These are phyloP conservation scores for Argyresthia goedartella DNA, from an alignment of 2,888 invertebrate genomes.

Conservation along the genomic window DNA sequence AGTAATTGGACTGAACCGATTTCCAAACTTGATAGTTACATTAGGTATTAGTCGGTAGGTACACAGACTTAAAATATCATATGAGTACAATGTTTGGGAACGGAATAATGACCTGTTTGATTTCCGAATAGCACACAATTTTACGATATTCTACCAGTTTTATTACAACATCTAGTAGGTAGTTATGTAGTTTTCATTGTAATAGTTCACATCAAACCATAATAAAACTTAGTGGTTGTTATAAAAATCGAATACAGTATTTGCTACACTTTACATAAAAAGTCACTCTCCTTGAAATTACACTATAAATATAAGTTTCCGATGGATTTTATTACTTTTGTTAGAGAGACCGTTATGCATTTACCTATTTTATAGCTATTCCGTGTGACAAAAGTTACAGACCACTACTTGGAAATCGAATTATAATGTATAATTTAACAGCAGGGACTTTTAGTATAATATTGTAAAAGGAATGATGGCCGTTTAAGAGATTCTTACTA, in stretches of 20 bases:
- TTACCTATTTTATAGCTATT: slow-evolving; percentile 36
- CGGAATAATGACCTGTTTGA: too few relatives aligned
- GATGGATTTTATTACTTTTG: slow-evolving; percentile 21
- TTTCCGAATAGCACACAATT: too few relatives aligned
- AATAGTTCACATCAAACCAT: background rate
- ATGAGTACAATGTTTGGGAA: too few relatives aligned
- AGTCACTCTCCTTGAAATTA: slow-evolving; percentile 4
- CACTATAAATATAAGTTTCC: background rate
- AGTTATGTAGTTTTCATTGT: too few relatives aligned
- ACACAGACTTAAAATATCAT: too few relatives aligned
- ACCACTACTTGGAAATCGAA: slow-evolving; percentile 25
- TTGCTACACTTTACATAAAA: slow-evolving; percentile 2
- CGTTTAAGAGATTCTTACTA: slow-evolving; percentile 36
- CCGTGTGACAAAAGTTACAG: slow-evolving; percentile 42
- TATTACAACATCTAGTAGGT: too few relatives aligned
- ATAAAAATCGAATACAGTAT: background rate
- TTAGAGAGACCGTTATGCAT: slow-evolving; percentile 25
- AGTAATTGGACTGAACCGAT: background rate
- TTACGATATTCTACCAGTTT: too few relatives aligned
- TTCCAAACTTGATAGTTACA: too few relatives aligned
- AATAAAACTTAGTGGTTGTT: background rate
- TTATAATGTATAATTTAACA: slow-evolving; percentile 32
- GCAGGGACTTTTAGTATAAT: slow-evolving; percentile 24
- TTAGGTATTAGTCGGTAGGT: too few relatives aligned
- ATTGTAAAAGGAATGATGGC: slow-evolving; percentile 25